Evolutionary conservation across 1,140 invertebrate species (phyloP).

Genomic region (Habropoda laboriosa): DNA sequence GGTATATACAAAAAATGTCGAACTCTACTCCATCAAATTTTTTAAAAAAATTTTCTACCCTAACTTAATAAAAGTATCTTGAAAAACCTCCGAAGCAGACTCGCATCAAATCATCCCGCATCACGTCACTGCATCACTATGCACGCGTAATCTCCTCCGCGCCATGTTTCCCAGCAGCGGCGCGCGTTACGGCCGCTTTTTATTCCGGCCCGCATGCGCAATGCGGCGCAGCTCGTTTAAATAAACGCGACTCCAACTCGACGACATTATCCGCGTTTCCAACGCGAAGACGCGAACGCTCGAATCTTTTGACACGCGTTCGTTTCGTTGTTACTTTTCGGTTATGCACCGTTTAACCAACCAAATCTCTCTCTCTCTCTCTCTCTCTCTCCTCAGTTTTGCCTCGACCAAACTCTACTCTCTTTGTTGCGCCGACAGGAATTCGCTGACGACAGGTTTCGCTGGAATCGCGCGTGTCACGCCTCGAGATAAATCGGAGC

Average conservation of each 20-base stretch:
- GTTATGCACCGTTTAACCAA: neutral
- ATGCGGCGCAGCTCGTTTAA: neutral
- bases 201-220: neutral
- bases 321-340: conserved; percentile 5
- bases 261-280: no score
- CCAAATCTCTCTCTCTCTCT: no score
- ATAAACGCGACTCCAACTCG: neutral
- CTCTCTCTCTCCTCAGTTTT: no score
- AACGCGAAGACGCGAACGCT: neutral
- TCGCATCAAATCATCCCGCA: neutral
- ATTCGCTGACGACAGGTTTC: conserved; percentile 71
- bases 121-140: neutral
- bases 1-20: no score
- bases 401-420: conserved; percentile 6
- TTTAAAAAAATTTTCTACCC: neutral
- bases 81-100: neutral
- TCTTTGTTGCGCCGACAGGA: conserved; percentile 70
- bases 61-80: no score
- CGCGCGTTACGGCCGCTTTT: neutral
- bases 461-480: conserved; percentile 62
- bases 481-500: conserved; percentile 60
- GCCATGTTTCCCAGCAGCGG: neutral
- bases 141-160: conserved; percentile 11
- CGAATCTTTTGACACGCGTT: conserved; percentile 8
- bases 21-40: no score